Evolutionary conservation across 2,797 vertebrate species (phyloP).

Genomic region (Poeciliopsis presidionis): DNA sequence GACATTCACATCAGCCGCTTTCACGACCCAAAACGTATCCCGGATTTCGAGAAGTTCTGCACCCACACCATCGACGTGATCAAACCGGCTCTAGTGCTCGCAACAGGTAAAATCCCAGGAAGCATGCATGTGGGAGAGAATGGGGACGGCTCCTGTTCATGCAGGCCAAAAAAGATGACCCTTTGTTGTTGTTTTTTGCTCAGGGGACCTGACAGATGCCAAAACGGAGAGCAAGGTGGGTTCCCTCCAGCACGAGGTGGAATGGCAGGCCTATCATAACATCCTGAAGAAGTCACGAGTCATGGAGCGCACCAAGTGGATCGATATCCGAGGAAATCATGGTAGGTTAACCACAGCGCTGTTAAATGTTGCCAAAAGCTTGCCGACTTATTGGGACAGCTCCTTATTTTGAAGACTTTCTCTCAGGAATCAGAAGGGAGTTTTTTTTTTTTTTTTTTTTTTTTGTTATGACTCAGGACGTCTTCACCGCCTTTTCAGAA

Average conservation of each 20-base stretch:
- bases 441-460: neutral
- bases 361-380: conserved; percentile 1
- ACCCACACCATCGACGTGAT: conserved; percentile 89
- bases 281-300: conserved; percentile 91
- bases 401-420: neutral
- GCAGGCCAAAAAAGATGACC: neutral
- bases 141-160: conserved; percentile 1
- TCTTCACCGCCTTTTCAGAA: neutral
- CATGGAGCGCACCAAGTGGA: conserved; percentile 94
- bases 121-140: neutral
- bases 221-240: conserved; percentile 92
- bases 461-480: neutral
- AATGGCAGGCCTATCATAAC: conserved; percentile 94
- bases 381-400: neutral
- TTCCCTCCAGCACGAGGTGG: conserved; percentile 91
- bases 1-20: conserved; percentile 97
- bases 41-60: conserved; percentile 95
- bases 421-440: neutral
- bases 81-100: conserved; percentile 90
- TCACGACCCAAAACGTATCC: conserved; percentile 84
- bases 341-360: conserved; percentile 74
- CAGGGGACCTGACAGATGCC: conserved; percentile 95
- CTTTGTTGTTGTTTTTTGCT: conserved; percentile 13
- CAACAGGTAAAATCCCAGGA: conserved; percentile 87
- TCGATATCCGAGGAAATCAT: conserved; percentile 97